phyloP scores from a whole-genome alignment of 2,888 invertebrate genomes.

The Nemapogon koenigi region DNA sequence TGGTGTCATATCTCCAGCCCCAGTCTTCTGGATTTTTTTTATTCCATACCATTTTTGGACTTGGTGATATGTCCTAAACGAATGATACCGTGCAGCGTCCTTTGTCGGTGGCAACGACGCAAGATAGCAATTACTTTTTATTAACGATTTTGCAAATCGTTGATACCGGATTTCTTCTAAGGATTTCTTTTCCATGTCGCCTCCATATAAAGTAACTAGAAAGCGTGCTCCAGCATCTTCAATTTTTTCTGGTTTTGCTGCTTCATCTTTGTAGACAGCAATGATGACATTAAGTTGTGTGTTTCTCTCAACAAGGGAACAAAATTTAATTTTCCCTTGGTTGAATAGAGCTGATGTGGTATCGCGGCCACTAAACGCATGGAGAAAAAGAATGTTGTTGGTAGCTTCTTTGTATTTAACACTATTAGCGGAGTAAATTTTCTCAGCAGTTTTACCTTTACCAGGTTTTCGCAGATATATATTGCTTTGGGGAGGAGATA shows the following conservation, averaged over 20 bases:
- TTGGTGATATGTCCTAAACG: neutral
- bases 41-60: neutral
- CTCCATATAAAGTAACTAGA: neutral
- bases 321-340: conserved; percentile 12
- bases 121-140: neutral
- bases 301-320: conserved; percentile 5
- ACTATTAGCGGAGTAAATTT: neutral
- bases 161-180: neutral
- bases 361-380: conserved; percentile 21
- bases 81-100: neutral
- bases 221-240: conserved; percentile 3
- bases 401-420: neutral
- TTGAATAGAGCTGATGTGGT: conserved; percentile 21
- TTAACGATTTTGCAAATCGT: neutral
- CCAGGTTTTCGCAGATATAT: neutral
- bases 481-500: too few relatives aligned
- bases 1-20: neutral
- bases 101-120: neutral
- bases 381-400: neutral
- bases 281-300: conserved; percentile 1
- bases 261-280: conserved; percentile 2
- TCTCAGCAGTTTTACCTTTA: neutral
- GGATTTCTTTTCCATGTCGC: neutral
- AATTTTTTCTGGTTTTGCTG: conserved; percentile 4
- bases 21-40: neutral